Base-by-base conservation (phyloP, 35 echinoderm and acorn worm species). In the Acanthaster planci region DNA sequence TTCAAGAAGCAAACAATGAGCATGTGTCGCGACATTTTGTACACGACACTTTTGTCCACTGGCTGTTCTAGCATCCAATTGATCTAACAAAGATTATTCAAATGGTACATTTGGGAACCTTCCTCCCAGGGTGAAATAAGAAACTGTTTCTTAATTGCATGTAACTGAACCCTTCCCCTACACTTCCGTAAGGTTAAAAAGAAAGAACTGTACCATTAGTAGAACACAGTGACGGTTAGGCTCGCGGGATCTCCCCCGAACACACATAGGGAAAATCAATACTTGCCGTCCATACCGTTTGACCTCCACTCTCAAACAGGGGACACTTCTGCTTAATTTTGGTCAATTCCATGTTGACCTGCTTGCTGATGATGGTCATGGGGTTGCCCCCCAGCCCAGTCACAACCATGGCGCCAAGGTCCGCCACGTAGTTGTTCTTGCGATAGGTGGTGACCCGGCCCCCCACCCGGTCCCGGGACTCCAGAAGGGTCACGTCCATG, bases 311-410 rank as follows among this genome's bases (percentile, higher is more conserved):
- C 67, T 99, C 92, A 77, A 91, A 99, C 21, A 99, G 85, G 1
- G 96, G 96, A 86, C 96, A 99, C 78, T 99, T 99, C 83, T 99
- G 96, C 40, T 99, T 99, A 50, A 99, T 89, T 60, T 99, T 99
- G 35, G 89, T 82, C 60, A 99, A 51, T 60, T 99, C 96, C 96
- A 99, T 99, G 82, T 94, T 86, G 53, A 99, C 92, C 86, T 99
- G 96, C 53, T 99, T 99, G 76, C 96, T 99, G 81, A 99, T 82
- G 35, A 99, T 88, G 15, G 96, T 94, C 96, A 99, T 91, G 4
- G 96, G 96, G 77, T 99, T 99, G 19, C 96, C 96, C 38, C 96
- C 96, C 5, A 99, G 84, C 0, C 96, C 96, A 0, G 96, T 99
- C 21, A 99, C 96, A 30, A 99, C 92, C 96, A 99, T 99, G 15